Percentiles rank a stretch among this genome's conserved stretches.
These are phyloP conservation scores for Cryptocheilus praepositus DNA, from an alignment of 2,888 invertebrate genomes.

Conservation along the genomic window DNA sequence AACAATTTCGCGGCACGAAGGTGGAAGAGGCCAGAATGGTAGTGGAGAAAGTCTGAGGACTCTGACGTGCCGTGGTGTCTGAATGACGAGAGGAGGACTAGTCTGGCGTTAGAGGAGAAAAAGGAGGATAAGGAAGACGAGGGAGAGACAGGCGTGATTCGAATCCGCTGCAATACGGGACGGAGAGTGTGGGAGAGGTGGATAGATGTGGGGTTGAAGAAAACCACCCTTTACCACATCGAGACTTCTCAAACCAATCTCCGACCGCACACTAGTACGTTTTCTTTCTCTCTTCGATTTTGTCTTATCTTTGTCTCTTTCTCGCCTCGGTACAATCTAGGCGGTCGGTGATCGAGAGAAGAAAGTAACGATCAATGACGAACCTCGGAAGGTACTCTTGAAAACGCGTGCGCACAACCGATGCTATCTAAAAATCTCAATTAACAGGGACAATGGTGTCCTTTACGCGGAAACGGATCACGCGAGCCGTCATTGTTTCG, in stretches of 20 bases:
- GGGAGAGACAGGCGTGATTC: slow-evolving; percentile 63
- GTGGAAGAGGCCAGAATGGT: slow-evolving; percentile 19
- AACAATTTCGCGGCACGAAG: slow-evolving; percentile 52
- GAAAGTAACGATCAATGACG: background rate
- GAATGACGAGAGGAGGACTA: slow-evolving; percentile 37
- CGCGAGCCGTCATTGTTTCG: too few relatives aligned
- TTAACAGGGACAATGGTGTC: background rate
- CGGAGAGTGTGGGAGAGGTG: too few relatives aligned
- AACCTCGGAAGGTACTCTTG: background rate
- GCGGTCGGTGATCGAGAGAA: background rate
- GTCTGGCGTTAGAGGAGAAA: slow-evolving; percentile 31
- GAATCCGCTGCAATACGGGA: slow-evolving; percentile 48
- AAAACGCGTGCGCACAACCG: background rate
- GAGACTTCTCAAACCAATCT: slow-evolving; percentile 41
- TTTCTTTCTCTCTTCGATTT: slow-evolving; percentile 31
- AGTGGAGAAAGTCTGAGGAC: slow-evolving; percentile 42
- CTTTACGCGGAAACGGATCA: too few relatives aligned
- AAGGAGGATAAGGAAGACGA: slow-evolving; percentile 17
- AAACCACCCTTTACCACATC: slow-evolving; percentile 40
- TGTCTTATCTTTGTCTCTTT: slow-evolving; percentile 24
- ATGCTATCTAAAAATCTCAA: background rate
- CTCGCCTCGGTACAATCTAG: slow-evolving; percentile 9
- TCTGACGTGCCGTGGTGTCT: slow-evolving; percentile 51
- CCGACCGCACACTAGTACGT: background rate
- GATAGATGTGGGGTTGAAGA: too few relatives aligned